These are phyloP conservation scores for Reticulitermes speratus DNA, from an alignment of 1,140 invertebrate species.

Conservation along the genomic window DNA sequence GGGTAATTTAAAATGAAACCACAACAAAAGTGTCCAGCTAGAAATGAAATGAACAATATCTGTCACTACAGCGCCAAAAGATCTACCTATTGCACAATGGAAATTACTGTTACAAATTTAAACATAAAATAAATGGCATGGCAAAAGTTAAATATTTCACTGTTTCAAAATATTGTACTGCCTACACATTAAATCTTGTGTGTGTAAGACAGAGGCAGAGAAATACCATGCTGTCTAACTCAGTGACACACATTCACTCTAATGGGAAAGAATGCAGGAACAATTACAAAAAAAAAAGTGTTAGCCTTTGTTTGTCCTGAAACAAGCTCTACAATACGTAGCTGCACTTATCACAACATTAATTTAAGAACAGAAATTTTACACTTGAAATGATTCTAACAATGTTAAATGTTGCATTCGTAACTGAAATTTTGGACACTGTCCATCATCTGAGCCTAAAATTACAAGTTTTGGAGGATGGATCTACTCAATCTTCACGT, in stretches of 20 bases:
- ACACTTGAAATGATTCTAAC: too few relatives aligned
- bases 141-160: not conserved
- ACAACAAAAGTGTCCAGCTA: too few relatives aligned
- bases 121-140: not conserved
- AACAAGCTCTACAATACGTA: not conserved
- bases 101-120: not conserved
- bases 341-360: not conserved
- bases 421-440: too few relatives aligned
- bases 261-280: not conserved
- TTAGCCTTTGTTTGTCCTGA: not conserved
- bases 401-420: too few relatives aligned
- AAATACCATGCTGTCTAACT: not conserved
- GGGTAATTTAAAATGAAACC: too few relatives aligned
- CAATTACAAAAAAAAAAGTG: not conserved
- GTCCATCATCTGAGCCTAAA: too few relatives aligned
- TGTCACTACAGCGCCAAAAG: not conserved
- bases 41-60: not conserved
- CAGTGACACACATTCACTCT: not conserved
- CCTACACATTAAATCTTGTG: not conserved
- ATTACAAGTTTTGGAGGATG: too few relatives aligned
- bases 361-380: not conserved
- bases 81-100: not conserved
- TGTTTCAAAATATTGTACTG: not conserved
- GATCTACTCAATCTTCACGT: too few relatives aligned
- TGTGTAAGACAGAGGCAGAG: not conserved